Evolutionary conservation across 1,140 invertebrate genomes (phyloP), one percentile per base, ranked within the genome.

Genomic region (Pollicipes pollicipes): DNA sequence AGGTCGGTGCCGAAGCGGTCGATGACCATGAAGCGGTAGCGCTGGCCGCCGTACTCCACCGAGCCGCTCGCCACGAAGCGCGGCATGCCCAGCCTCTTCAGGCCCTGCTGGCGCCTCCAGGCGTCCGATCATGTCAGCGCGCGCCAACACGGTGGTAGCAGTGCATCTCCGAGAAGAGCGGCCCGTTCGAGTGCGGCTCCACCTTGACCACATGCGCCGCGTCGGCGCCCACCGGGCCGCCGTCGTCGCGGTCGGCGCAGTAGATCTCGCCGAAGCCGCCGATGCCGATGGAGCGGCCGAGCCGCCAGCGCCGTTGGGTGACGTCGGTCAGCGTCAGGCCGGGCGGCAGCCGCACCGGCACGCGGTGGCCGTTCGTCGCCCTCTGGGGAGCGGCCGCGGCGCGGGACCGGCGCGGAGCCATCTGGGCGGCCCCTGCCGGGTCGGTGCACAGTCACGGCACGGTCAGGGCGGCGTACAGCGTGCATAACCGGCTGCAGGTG

Each of bases 211-310:
- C 92, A 85, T 88, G 75, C 26, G 89, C 86, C 78, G 86, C 85
- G n/a, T n/a, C n/a, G n/a, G n/a, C n/a, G n/a, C n/a, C n/a, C n/a
- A n/a, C n/a, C n/a, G n/a, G n/a, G n/a, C n/a, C n/a, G n/a, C n/a
- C n/a, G n/a, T n/a, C n/a, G 78, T 90, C 85, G 6, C 88, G 90
- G 28, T n/a, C n/a, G 72, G 75, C 76, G 73, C 92, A 80, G 80
- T 94, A 95, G 76, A 96, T 93, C 75, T 94, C 87, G 31, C 94
- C 94, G 84, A 97, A 97, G 74, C 92, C 94, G 71, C 94, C 94
- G 77, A 88, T 83, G 78, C 76, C 94, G 77, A 96, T 88, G 17
- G 89, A 85, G 76, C 88, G 85, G 4, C 93, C 93, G 66, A 97
- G 80, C 75, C 85, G 87, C 95, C 95, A 98, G 79, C 88, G 82